Evolutionary conservation across 2,113 vertebrate species (phyloP), one percentile per base, ranked within the genome.

Genomic region (Camelus bactrianus): DNA sequence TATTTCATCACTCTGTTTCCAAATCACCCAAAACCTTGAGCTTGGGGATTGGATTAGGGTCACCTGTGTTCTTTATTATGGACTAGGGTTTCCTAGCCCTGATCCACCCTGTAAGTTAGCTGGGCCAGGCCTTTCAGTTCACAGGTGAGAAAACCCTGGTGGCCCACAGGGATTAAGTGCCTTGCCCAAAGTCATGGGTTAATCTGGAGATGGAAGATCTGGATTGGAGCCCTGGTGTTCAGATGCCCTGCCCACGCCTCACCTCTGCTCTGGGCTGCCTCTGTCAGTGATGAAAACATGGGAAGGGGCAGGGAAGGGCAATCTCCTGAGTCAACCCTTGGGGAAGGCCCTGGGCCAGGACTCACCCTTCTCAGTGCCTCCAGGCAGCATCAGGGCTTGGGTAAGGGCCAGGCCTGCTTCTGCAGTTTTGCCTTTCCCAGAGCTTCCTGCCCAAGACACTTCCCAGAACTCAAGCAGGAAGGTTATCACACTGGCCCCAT

Each of bases 141-240:
- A 22, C 83, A 69, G 79, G n/a, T 81, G 92, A 81, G 79, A 32
- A 93, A 64, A 73, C 88, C 82, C 28, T 30, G 24, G 20, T 17
- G 58, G 38, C 7, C 54, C 52, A n/a, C 17, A 32, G 75, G 60
- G 77, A 46, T 65, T 28, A 76, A 88, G 91, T 67, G 82, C 95
- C 93, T 96, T 96, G 88, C 69, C 48, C 26, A 58, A 81, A 58
- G 67, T 65, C 73, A 54, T 42, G 64, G 38, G 46, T 88, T 60
- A 22, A 30, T 32, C 24, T 60, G 76, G 60, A 91, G 80, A 80
- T 1, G 2, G 48, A 62, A 77, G 70, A 60, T 35, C n/a, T 92
- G 28, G 62, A 62, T 42, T 32, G n/a, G n/a, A 67, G 69, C 67
- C 82, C 76, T 42, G 48, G 19, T 12, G 28, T 56, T 70, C 87